Percentiles rank a stretch among this genome's conserved stretches.
Evolutionary conservation across 1,140 invertebrate species (phyloP).

Genomic region (Cotesia chilonis): DNA sequence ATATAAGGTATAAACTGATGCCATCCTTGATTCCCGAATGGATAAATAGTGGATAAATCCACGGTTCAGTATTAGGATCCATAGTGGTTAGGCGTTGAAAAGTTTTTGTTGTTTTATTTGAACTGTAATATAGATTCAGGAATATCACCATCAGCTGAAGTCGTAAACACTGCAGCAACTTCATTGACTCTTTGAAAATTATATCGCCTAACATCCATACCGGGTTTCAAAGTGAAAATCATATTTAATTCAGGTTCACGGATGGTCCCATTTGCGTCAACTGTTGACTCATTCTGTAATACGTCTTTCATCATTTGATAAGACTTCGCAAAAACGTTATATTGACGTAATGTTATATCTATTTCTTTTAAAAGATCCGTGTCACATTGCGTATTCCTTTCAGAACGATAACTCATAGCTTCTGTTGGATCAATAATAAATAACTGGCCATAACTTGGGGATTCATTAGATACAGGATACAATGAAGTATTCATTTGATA

Average conservation of each 20-base stretch:
- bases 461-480: not conserved
- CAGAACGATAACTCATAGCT: constrained; percentile 1
- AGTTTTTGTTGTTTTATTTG: constrained; percentile 14
- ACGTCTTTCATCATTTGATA: constrained; percentile 31
- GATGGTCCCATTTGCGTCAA: not conserved
- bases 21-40: constrained; percentile 30
- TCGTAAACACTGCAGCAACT: constrained; percentile 28
- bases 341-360: constrained; percentile 8
- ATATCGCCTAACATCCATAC: constrained; percentile 18
- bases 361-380: not conserved
- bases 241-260: constrained; percentile 25
- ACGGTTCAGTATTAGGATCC: not conserved
- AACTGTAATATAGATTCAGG: constrained; percentile 32
- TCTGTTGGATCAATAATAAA: constrained; percentile 19
- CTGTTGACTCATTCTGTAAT: not conserved
- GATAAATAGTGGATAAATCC: constrained; percentile 32
- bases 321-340: constrained; percentile 29
- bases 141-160: constrained; percentile 28
- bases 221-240: constrained; percentile 23
- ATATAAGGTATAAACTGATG: constrained; percentile 15
- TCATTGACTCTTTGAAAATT: too few relatives aligned
- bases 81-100: constrained; percentile 8
- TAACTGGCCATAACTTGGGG: constrained; percentile 19
- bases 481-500: constrained; percentile 17
- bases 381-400: constrained; percentile 1